Percentiles rank a stretch among this genome's conserved stretches.
Evolutionary conservation across 2,888 invertebrate species (phyloP).

Genomic region (Drosophila incognita): DNA sequence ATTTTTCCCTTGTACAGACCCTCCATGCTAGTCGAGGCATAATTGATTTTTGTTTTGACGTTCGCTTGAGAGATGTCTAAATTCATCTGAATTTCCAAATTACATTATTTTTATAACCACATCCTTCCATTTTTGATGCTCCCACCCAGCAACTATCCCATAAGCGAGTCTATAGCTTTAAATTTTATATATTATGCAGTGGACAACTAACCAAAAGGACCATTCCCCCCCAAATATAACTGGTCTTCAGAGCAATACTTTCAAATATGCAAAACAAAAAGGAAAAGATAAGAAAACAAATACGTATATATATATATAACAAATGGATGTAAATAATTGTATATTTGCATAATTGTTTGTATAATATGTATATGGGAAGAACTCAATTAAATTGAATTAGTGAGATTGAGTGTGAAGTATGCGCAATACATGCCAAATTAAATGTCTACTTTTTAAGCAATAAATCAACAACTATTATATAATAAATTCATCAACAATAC

Average conservation of each 20-base stretch:
- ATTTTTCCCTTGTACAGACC: constrained; percentile 18
- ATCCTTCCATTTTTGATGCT: constrained; percentile 30
- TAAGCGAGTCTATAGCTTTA: constrained; percentile 39
- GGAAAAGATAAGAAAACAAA: background rate
- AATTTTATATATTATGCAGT: constrained; percentile 23
- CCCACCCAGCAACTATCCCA: constrained; percentile 30
- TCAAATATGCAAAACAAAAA: constrained; percentile 16
- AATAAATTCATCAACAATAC: constrained; percentile 54
- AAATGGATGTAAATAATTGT: constrained; percentile 53
- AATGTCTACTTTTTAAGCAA: constrained; percentile 72
- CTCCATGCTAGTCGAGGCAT: constrained; percentile 27
- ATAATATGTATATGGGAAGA: constrained; percentile 33
- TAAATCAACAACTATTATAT: constrained; percentile 64
- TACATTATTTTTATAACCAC: constrained; percentile 9
- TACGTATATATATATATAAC: constrained; percentile 3
- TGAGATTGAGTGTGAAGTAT: constrained; percentile 56
- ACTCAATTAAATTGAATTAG: constrained; percentile 57
- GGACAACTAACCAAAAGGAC: constrained; percentile 23
- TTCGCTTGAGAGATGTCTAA: constrained; percentile 15
- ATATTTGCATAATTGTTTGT: constrained; percentile 56
- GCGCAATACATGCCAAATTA: constrained; percentile 80
- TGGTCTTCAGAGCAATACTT: constrained; percentile 41
- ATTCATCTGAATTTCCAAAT: constrained; percentile 39
- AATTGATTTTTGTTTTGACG: constrained; percentile 4
- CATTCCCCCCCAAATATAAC: constrained; percentile 9